These are phyloP conservation scores for Aricia agestis DNA, from an alignment of 1,140 invertebrate genomes.

Conservation along the genomic window DNA sequence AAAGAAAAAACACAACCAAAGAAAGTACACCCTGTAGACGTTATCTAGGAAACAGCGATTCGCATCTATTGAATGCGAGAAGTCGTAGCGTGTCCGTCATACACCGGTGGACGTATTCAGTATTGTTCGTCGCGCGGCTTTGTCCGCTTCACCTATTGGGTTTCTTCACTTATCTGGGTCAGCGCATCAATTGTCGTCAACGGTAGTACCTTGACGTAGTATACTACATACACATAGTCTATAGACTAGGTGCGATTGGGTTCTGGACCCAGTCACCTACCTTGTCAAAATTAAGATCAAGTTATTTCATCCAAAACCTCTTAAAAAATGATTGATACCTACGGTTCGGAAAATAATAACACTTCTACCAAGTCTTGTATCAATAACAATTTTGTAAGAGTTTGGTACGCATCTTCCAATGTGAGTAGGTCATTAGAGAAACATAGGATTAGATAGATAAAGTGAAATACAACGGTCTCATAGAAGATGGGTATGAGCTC, in stretches of 20 bases:
- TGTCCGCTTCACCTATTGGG: conserved; percentile 36
- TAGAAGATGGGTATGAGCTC: no score
- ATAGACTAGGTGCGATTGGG: no score
- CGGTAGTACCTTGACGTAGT: background rate
- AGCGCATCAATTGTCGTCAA: conserved; percentile 30
- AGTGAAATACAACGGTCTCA: no score
- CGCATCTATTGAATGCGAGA: conserved; percentile 44
- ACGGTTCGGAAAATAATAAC: no score
- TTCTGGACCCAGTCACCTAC: background rate
- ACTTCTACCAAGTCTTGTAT: no score
- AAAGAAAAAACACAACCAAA: background rate
- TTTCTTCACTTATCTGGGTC: conserved; percentile 42
- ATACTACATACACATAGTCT: no score
- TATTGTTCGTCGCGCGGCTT: conserved; percentile 31
- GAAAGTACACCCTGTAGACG: conserved; percentile 34
- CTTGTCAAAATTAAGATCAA: background rate
- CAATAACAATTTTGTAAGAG: no score
- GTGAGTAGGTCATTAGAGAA: no score
- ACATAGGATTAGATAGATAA: no score
- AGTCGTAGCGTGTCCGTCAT: conserved; percentile 41
- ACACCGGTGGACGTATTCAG: conserved; percentile 38
- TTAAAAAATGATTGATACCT: no score
- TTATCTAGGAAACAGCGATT: conserved; percentile 33
- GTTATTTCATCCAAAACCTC: background rate
- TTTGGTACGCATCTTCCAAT: no score